Percentiles rank a stretch among this genome's conserved stretches.
These are phyloP conservation scores for Psittacula echo DNA, from an alignment of 2,797 vertebrate genomes.

Conservation along the genomic window DNA sequence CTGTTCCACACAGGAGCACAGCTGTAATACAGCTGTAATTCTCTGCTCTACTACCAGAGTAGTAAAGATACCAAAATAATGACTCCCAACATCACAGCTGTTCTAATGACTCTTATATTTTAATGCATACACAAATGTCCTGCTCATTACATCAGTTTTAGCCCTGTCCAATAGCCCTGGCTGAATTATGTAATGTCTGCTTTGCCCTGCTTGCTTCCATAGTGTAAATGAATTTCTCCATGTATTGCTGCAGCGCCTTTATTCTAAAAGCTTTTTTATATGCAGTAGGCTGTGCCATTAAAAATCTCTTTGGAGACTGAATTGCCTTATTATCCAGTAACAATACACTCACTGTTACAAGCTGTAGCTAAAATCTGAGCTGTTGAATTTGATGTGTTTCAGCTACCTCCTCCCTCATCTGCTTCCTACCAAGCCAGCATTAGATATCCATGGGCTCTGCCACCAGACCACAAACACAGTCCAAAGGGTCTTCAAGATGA, in stretches of 20 bases:
- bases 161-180: constrained; percentile 24
- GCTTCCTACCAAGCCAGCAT: constrained; percentile 91
- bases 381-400: constrained; percentile 45
- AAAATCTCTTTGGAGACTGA: constrained; percentile 60
- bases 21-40: not conserved
- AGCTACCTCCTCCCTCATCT: constrained; percentile 97
- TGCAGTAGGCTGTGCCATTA: constrained; percentile 50
- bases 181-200: constrained; percentile 60
- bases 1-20: not conserved
- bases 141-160: constrained; percentile 36
- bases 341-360: constrained; percentile 17
- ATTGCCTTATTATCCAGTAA: constrained; percentile 20
- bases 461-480: constrained; percentile 87
- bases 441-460: constrained; percentile 89
- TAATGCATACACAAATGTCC: constrained; percentile 23
- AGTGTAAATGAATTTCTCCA: constrained; percentile 48
- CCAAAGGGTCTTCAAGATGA: constrained; percentile 97
- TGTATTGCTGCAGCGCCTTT: constrained; percentile 24
- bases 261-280: constrained; percentile 59
- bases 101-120: constrained; percentile 20
- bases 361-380: not conserved
- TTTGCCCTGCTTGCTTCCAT: constrained; percentile 48
- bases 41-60: not conserved
- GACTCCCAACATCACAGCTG: not conserved
- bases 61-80: not conserved